Evolutionary conservation across 2,113 vertebrate species (phyloP).

Genomic region (Cromileptes altivelis): DNA sequence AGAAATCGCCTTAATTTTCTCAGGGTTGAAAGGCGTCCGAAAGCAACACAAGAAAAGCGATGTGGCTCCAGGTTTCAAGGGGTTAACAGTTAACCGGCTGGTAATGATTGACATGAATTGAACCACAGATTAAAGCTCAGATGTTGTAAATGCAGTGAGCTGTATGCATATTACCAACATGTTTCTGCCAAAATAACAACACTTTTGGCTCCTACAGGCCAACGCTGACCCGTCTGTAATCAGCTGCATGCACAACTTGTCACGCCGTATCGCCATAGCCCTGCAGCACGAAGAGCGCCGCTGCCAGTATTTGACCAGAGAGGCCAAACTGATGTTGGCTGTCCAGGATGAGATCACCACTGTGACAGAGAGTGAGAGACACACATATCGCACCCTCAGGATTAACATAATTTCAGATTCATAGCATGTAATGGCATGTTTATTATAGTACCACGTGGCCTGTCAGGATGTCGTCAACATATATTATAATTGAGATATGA

Average conservation of each 20-base stretch:
- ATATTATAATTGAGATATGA: background rate
- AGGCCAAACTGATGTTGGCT: conserved; percentile 97
- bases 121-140: background rate
- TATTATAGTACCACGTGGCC: background rate
- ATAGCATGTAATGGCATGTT: background rate
- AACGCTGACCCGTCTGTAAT: conserved; percentile 95
- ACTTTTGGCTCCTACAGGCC: conserved; percentile 81
- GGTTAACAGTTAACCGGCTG: background rate
- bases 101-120: background rate
- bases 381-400: background rate
- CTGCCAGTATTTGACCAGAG: conserved; percentile 96
- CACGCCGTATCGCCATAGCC: conserved; percentile 93
- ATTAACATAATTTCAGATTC: background rate
- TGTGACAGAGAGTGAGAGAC: conserved; percentile 90
- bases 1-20: too few relatives aligned
- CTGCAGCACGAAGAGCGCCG: conserved; percentile 97
- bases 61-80: too few relatives aligned
- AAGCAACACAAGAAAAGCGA: too few relatives aligned
- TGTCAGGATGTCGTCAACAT: background rate
- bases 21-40: too few relatives aligned
- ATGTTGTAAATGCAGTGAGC: background rate
- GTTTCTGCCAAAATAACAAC: background rate
- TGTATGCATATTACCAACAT: background rate
- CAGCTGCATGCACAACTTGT: conserved; percentile 95
- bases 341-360: conserved; percentile 96